Percentiles rank a stretch among this genome's conserved stretches.
Conservation (phyloP, 1,140 invertebrate genomes). For the Formica exsecta region DNA sequence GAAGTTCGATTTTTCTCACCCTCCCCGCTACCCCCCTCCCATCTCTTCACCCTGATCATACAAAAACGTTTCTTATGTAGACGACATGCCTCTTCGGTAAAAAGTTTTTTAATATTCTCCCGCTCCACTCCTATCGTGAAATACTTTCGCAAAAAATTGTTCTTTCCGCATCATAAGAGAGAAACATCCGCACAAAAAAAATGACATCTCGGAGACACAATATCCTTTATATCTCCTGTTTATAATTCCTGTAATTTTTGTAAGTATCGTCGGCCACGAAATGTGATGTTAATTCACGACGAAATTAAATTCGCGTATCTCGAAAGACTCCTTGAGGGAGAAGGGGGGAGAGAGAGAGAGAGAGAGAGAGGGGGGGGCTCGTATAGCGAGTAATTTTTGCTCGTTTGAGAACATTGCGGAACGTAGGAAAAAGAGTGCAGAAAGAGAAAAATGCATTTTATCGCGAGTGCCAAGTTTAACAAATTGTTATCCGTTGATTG, state of each 20-base stretch:
- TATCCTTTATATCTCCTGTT: not conserved
- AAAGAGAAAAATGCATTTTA: conserved; percentile 58
- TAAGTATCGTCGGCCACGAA: not conserved
- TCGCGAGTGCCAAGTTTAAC: conserved; percentile 15
- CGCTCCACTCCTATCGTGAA: not conserved
- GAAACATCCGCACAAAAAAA: too few species aligned
- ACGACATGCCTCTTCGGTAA: not conserved
- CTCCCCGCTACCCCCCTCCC: not conserved
- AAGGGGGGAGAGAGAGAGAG: too few species aligned
- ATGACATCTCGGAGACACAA: not conserved
- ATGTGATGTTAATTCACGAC: conserved; percentile 26
- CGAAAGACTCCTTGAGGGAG: not conserved
- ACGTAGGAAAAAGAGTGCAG: not conserved
- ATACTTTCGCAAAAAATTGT: conserved; percentile 4
- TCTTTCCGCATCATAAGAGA: not conserved
- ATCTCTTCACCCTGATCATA: too few species aligned
- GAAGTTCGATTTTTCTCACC: too few species aligned
- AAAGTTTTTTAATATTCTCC: conserved; percentile 51
- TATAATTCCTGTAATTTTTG: conserved; percentile 33
- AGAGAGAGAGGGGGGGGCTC: not conserved
- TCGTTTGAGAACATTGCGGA: conserved; percentile 22
- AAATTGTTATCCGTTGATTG: conserved; percentile 58
- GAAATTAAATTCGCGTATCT: conserved; percentile 47
- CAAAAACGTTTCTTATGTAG: not conserved
- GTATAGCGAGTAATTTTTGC: conserved; percentile 28